These are phyloP conservation scores for Strix uralensis DNA, from an alignment of 2,113 vertebrate species.

Conservation along the genomic window DNA sequence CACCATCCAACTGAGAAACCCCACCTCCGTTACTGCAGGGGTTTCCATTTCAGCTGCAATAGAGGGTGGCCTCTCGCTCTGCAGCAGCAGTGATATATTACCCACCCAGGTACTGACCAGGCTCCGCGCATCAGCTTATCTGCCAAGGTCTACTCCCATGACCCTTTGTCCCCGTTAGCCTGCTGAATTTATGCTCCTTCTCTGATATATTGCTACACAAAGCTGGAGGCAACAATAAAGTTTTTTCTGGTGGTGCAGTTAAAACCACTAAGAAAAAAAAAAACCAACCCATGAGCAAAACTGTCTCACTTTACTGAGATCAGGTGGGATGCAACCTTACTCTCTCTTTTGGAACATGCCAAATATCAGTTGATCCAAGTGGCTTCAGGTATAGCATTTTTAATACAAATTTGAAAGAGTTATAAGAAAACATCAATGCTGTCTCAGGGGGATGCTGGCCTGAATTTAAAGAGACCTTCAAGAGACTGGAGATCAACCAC, in stretches of 20 bases:
- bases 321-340: neutral
- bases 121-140: neutral
- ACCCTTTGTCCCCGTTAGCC: slow-evolving; percentile 4
- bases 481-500: neutral
- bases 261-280: neutral
- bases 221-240: neutral
- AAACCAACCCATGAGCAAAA: neutral
- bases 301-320: neutral
- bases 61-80: neutral
- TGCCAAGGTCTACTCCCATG: neutral
- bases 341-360: neutral
- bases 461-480: neutral
- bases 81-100: neutral
- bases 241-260: neutral
- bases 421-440: neutral
- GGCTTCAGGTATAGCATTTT: neutral
- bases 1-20: neutral
- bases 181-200: slow-evolving; percentile 9
- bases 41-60: slow-evolving; percentile 19
- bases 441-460: neutral
- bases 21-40: neutral
- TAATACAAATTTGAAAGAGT: neutral
- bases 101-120: neutral
- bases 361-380: neutral
- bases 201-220: neutral